A percentile compares a stretch with the other conserved stretches of the same genome.
phyloP scores from a whole-genome alignment of 2,888 invertebrate genomes.

The Geotrupes spiniger region DNA sequence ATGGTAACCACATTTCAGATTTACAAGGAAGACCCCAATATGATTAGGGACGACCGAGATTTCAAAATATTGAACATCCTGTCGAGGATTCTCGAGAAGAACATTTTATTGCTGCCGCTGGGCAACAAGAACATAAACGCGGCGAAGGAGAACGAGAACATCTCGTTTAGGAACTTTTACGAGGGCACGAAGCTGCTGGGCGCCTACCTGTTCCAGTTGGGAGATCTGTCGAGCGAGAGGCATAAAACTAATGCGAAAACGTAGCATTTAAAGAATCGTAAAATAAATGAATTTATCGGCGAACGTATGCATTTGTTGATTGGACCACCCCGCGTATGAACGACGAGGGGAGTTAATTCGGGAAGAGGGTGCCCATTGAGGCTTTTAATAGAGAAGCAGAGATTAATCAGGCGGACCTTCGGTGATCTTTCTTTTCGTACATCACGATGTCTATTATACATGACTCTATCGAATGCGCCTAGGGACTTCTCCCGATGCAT shows the following conservation, averaged over 20 bases:
- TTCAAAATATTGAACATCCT: conserved; percentile 46
- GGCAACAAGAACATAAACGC: conserved; percentile 42
- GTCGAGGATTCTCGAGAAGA: conserved; percentile 44
- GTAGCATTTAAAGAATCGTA: too few relatives aligned
- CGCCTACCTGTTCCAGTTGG: conserved; percentile 48
- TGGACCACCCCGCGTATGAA: conserved; percentile 22
- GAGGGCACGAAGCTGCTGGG: conserved; percentile 51
- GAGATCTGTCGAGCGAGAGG: too few relatives aligned
- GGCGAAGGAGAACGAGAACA: conserved; percentile 47
- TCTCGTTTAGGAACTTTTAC: conserved; percentile 45
- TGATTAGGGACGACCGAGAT: conserved; percentile 49
- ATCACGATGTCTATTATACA: conserved; percentile 43
- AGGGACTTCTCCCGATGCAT: conserved; percentile 17
- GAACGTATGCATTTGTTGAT: conserved; percentile 13
- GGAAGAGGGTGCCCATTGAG: conserved; percentile 43
- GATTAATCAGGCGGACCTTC: conserved; percentile 48
- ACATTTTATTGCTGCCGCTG: conserved; percentile 48
- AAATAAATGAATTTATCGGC: too few relatives aligned
- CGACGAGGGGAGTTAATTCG: conserved; percentile 32
- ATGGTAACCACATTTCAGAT: conserved; percentile 45
- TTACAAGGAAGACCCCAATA: conserved; percentile 50
- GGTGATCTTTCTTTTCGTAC: conserved; percentile 47
- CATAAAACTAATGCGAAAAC: too few relatives aligned
- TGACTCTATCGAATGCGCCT: conserved; percentile 32
- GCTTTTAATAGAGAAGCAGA: conserved; percentile 48